Base-by-base conservation (phyloP, 2,888 invertebrate genomes). In the Entomobrya proxima region DNA sequence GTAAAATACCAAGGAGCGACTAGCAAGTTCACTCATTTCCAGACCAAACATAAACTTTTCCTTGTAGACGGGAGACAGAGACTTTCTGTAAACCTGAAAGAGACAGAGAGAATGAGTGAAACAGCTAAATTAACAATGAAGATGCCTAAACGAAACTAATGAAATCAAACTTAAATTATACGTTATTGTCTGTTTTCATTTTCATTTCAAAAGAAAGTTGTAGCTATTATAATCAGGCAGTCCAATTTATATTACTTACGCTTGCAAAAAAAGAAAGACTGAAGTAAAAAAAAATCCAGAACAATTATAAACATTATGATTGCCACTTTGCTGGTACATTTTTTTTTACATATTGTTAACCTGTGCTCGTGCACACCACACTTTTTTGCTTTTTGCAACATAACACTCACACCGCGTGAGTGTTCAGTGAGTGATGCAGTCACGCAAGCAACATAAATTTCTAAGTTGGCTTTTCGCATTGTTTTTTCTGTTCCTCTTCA, bases 21-120 rank as follows among this genome's bases (percentile, higher is more conserved):
- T 92, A 24, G 93, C 92, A 75, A 94, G 92, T 87, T 94, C 94
- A 55, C 93, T 92, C 52, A 93, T 92, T 87, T 94, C 94, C 88
- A 95, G 92, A 35, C 92, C 93, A 88, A 93, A 96, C 88, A 95
- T 93, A 91, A 96, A 96, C 85, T 95, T 94, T 91, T 96, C 96
- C 91, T 96, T 95, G 92, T 95, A 96, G 86, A 95, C 94, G 0
- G 96, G 96, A 87, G 95, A 95, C 85, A 94, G 93, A 2, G 95
- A 94, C 87, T 94, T 93, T 89, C 94, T 93, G 90, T 95, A 95
- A 61, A 96, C 92, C 93, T 94, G 91, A 30, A 76, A 61, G 21
- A 9, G 18, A 13, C 18, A 55, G 6, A 55, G 18, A 9, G 18
- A n/a, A 6, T 11, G 44, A 11, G 44, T 15, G 18, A 15, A 55